Percentiles rank a stretch among this genome's conserved stretches.
Evolutionary conservation across 2,797 vertebrate species (phyloP).

Genomic region (Pangasius sanitwongsei): DNA sequence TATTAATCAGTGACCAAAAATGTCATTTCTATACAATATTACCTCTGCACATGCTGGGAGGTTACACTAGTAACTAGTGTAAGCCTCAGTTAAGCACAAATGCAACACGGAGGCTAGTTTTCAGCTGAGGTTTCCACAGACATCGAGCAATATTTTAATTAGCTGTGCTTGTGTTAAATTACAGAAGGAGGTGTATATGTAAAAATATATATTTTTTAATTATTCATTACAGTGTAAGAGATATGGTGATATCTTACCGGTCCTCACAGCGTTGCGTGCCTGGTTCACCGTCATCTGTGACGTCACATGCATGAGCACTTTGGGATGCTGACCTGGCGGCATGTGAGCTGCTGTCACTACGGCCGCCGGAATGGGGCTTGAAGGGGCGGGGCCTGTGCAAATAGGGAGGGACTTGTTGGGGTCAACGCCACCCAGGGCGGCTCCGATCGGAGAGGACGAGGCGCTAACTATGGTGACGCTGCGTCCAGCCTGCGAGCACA

Average conservation of each 20-base stretch:
- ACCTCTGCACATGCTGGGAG: too few relatives aligned
- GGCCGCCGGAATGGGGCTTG: conserved; percentile 76
- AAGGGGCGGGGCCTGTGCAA: conserved; percentile 65
- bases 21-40: neutral
- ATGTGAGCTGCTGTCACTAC: conserved; percentile 85
- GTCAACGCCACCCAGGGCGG: conserved; percentile 70
- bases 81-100: neutral
- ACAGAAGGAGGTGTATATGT: neutral
- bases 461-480: conserved; percentile 85
- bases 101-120: too few relatives aligned
- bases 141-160: neutral
- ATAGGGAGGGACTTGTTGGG: conserved; percentile 75
- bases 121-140: too few relatives aligned
- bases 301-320: conserved; percentile 87
- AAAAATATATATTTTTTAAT: neutral
- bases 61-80: neutral
- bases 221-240: neutral
- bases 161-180: neutral
- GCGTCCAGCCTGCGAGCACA: conserved; percentile 82
- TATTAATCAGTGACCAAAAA: neutral
- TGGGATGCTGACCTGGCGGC: conserved; percentile 88
- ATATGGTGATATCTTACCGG: conserved; percentile 76
- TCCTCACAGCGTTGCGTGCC: conserved; percentile 90
- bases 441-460: conserved; percentile 76
- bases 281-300: conserved; percentile 98